These are phyloP conservation scores for Leucophenga varia DNA, from an alignment of 1,140 invertebrate genomes.

Conservation along the genomic window DNA sequence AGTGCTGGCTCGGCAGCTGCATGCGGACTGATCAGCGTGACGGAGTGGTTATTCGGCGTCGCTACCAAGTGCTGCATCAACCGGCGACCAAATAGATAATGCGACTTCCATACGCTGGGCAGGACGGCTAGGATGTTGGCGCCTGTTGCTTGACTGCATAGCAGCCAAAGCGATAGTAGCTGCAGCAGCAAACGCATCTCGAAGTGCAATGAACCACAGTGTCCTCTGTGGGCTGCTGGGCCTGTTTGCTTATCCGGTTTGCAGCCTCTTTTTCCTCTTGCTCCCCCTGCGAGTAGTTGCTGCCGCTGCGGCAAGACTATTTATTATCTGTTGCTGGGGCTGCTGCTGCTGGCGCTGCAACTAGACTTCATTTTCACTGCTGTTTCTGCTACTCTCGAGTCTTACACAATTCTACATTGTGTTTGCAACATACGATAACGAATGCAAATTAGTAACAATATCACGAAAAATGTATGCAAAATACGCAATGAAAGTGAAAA, in stretches of 20 bases:
- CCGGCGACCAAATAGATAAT: conserved; percentile 43
- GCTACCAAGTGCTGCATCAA: conserved; percentile 57
- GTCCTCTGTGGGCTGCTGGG: conserved; percentile 13
- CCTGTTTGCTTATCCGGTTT: conserved; percentile 39
- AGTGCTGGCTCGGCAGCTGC: conserved; percentile 2
- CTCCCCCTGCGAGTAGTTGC: too few species aligned
- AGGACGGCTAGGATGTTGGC: conserved; percentile 46
- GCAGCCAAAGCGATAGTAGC: background rate
- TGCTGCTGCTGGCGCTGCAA: too few species aligned
- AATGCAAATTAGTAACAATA: too few species aligned
- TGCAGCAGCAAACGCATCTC: conserved; percentile 29
- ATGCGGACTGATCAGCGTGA: conserved; percentile 49
- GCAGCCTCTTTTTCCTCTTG: conserved; percentile 14
- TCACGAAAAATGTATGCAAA: too few species aligned
- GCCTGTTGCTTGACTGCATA: too few species aligned
- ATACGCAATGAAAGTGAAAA: too few species aligned
- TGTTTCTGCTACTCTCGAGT: too few species aligned
- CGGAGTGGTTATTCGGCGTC: conserved; percentile 57
- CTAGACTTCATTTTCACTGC: too few species aligned
- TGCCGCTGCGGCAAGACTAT: too few species aligned
- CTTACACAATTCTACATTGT: too few species aligned
- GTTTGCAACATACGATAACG: too few species aligned
- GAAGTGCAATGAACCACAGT: conserved; percentile 18
- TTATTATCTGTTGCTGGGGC: too few species aligned
- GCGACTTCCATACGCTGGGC: conserved; percentile 50